Evolutionary conservation across 2,888 invertebrate genomes (phyloP).

Genomic region (Magallana nippona): DNA sequence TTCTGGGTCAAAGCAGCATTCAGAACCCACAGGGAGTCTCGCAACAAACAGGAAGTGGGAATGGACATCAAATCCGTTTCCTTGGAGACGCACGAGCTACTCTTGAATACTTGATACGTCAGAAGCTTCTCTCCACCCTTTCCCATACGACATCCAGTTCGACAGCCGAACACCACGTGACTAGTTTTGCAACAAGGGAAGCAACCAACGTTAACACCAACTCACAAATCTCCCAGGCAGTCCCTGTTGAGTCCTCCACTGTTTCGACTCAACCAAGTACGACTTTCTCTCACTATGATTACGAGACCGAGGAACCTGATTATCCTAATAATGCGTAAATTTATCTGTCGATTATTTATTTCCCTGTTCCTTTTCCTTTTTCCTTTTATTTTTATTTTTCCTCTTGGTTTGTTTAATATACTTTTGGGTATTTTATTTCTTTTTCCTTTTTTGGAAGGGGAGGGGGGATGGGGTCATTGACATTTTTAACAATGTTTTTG

Average conservation of each 20-base stretch:
- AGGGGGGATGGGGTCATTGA: no score
- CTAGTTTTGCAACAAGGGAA: not conserved
- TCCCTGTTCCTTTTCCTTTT: no score
- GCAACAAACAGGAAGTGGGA: not conserved
- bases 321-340: not conserved
- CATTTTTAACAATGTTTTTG: no score
- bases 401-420: no score
- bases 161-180: not conserved
- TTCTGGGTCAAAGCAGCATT: not conserved
- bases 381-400: no score
- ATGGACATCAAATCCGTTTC: not conserved
- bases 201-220: not conserved
- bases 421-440: no score
- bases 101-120: not conserved
- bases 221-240: not conserved
- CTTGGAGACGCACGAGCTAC: slow-evolving; percentile 4
- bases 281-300: not conserved
- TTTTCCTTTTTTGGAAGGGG: no score
- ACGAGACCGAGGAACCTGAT: slow-evolving; percentile 12
- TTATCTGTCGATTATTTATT: not conserved
- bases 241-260: not conserved
- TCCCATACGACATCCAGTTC: not conserved
- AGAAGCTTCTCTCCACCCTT: not conserved
- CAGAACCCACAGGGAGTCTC: not conserved
- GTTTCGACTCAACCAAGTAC: not conserved